Conservation (phyloP, 2,888 invertebrate species). For the Meiosimyza platycephala region DNA sequence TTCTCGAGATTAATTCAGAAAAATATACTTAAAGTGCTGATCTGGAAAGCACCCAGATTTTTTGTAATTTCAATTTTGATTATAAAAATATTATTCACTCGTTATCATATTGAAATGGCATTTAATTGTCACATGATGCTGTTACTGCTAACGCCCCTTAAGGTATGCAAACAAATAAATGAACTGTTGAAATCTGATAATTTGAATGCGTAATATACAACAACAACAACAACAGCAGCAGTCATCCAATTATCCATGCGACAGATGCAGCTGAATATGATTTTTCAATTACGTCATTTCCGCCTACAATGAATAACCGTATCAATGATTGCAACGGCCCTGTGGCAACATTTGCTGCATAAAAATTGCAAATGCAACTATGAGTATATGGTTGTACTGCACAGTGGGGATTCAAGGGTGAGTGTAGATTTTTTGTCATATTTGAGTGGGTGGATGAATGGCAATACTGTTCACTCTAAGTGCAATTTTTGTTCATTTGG, state of each 20-base stretch:
- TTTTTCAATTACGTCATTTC: conserved; percentile 59
- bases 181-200: conserved; percentile 27
- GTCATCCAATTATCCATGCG: neutral
- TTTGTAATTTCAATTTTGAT: too few relatives aligned
- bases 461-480: neutral
- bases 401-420: too few relatives aligned
- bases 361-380: too few relatives aligned
- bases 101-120: conserved; percentile 3
- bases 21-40: too few relatives aligned
- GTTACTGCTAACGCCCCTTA: neutral
- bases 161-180: conserved; percentile 21
- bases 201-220: conserved; percentile 5
- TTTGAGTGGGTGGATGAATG: neutral
- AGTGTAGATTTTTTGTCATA: too few relatives aligned
- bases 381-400: too few relatives aligned
- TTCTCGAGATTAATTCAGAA: too few relatives aligned
- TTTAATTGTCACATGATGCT: conserved; percentile 8
- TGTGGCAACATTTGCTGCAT: neutral
- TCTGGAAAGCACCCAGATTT: too few relatives aligned
- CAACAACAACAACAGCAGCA: neutral
- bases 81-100: too few relatives aligned
- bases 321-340: conserved; percentile 1
- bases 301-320: conserved; percentile 8
- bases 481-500: conserved; percentile 21
- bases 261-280: conserved; percentile 57